Base-by-base conservation (phyloP, 2,797 vertebrate genomes). In the Onychomys leucogaster region DNA sequence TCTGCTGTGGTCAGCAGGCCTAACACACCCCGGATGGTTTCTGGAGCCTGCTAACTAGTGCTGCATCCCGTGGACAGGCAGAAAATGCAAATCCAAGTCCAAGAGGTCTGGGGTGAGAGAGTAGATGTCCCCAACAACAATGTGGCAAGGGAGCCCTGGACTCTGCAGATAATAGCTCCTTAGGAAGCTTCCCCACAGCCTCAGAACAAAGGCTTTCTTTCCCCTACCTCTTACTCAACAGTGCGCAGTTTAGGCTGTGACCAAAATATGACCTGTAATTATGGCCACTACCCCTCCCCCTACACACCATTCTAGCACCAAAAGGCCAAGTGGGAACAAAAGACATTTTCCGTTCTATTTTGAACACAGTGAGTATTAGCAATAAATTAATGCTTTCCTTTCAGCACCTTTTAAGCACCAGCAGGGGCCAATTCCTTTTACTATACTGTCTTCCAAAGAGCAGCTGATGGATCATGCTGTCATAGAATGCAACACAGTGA, bases 281-380 rank as follows among this genome's bases (percentile, higher is more conserved):
- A 94, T 55, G 61, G 43, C n/a, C 78, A 89, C 87, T 65, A 55
- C 29, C 23, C 87, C 63, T 59, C n/a, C 85, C 37, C 69, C n/a
- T 13, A 32, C n/a, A 73, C 85, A 73, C 1, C 27, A 89, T 95
- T 95, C 43, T 37, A 87, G 55, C 41, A 88, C 86, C 80, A 96
- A 97, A 94, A 71, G 93, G 63, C 69, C 87, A 95, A 81, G 23
- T 89, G 57, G 77, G 63, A 94, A 95, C 88, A 96, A 97, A 97
- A 92, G 89, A 87, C 95, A 90, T 96, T 97, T 98, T 97, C 85
- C 92, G 81, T 95, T 77, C 94, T 91, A 92, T 97, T 97, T 97
- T 98, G 95, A 97, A 93, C 92, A 75, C 95, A 91, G 61, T 92
- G 76, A 89, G 67, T 95, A 95, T 96, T 97, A 97, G 94, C 94